Percentiles rank a stretch among this genome's conserved stretches.
Conservation (phyloP, 2,888 invertebrate genomes). For the Aporophyla lueneburgensis region DNA sequence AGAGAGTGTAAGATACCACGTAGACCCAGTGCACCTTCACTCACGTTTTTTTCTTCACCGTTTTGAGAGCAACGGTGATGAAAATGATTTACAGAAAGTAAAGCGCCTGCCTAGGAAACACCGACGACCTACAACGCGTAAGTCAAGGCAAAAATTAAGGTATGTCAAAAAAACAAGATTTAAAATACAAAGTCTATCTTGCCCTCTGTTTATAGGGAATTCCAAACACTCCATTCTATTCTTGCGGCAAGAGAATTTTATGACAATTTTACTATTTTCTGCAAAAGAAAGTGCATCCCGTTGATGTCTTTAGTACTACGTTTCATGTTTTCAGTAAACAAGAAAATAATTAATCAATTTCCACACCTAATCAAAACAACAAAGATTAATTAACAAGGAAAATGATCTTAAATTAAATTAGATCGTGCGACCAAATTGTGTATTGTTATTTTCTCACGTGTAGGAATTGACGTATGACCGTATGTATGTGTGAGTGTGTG, state of each 20-base stretch:
- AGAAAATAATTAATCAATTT: slow-evolving; percentile 4
- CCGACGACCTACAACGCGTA: no score
- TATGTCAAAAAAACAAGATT: neutral
- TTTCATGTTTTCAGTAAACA: neutral
- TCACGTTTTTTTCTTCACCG: no score
- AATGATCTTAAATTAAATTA: slow-evolving; percentile 35
- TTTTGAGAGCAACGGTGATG: no score
- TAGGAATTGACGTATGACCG: slow-evolving; percentile 23
- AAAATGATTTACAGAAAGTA: no score
- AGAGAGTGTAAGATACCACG: no score
- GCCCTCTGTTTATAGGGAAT: neutral
- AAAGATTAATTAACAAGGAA: slow-evolving; percentile 23
- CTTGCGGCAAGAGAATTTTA: neutral
- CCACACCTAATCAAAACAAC: neutral
- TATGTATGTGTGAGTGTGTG: slow-evolving; percentile 26
- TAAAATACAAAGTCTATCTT: no score
- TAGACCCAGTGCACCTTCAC: no score
- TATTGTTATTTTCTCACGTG: slow-evolving; percentile 51
- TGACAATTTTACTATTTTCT: neutral
- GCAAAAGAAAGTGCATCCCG: slow-evolving; percentile 47
- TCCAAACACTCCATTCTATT: neutral
- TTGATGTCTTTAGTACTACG: slow-evolving; percentile 71
- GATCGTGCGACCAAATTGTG: slow-evolving; percentile 51
- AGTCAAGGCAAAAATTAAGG: neutral
- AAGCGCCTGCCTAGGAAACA: no score